These are phyloP conservation scores for Drosophila insularis DNA, from an alignment of 1,140 invertebrate species.

Conservation along the genomic window DNA sequence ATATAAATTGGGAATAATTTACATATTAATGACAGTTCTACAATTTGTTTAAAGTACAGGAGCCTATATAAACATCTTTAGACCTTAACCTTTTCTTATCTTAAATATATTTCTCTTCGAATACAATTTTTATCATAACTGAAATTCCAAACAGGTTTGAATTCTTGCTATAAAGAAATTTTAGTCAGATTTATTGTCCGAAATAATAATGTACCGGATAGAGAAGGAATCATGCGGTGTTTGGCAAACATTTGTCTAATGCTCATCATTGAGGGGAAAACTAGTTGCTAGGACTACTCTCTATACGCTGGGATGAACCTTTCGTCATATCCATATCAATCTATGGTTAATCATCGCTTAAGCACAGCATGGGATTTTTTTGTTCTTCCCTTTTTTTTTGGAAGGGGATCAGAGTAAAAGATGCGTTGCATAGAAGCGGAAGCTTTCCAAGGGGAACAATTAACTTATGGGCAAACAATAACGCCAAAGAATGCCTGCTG, in stretches of 20 bases:
- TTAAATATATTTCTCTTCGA: too few relatives aligned
- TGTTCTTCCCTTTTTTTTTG: slow-evolving; percentile 8
- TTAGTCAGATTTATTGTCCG: not conserved
- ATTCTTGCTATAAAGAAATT: not conserved
- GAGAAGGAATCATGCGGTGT: not conserved
- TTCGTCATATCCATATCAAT: slow-evolving; percentile 51
- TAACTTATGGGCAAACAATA: slow-evolving; percentile 80
- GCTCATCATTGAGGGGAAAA: not conserved
- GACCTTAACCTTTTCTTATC: too few relatives aligned
- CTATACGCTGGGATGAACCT: slow-evolving; percentile 15
- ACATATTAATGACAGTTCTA: too few relatives aligned
- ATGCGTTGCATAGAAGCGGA: slow-evolving; percentile 60
- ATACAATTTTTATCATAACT: too few relatives aligned
- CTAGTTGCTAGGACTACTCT: slow-evolving; percentile 26
- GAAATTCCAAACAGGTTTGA: too few relatives aligned
- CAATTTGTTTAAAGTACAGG: too few relatives aligned
- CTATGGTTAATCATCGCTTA: slow-evolving; percentile 66
- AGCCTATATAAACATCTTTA: too few relatives aligned
- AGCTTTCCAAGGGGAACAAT: slow-evolving; percentile 75
- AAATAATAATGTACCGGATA: not conserved
- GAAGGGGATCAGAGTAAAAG: slow-evolving; percentile 60
- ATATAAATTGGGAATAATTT: too few relatives aligned
- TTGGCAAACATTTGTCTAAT: slow-evolving; percentile 1
- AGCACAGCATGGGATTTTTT: slow-evolving; percentile 49
- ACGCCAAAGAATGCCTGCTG: slow-evolving; percentile 76